Conservation (phyloP, 2,888 invertebrate genomes). For the Cremastinae sp. region DNA sequence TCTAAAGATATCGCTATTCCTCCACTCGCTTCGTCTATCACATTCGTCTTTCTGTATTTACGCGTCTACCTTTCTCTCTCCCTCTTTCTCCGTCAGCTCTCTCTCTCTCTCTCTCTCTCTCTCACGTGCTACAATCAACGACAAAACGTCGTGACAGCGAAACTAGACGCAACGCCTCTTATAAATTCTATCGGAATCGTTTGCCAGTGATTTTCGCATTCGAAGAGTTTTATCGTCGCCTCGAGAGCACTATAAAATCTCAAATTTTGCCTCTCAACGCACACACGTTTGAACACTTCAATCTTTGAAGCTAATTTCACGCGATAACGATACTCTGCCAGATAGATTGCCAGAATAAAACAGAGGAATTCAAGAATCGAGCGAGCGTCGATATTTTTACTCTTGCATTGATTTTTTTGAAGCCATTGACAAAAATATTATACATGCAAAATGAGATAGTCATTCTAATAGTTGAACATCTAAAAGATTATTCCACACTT, state of each 20-base stretch:
- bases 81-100: constrained; percentile 47
- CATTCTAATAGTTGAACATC: no score
- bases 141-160: constrained; percentile 47
- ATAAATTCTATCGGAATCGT: constrained; percentile 63
- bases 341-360: background rate
- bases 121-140: constrained; percentile 45
- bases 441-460: no score
- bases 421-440: background rate
- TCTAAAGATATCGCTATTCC: constrained; percentile 74
- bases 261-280: background rate
- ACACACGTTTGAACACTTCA: background rate
- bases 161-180: constrained; percentile 8
- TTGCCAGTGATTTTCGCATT: constrained; percentile 68
- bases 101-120: no score
- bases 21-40: constrained; percentile 44
- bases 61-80: constrained; percentile 44
- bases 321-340: background rate
- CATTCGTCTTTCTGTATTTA: constrained; percentile 8
- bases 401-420: background rate
- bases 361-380: background rate
- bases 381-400: background rate
- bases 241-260: background rate
- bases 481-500: no score
- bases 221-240: constrained; percentile 17
- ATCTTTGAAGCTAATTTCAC: background rate